Conservation (phyloP, 2,888 invertebrate species). For the Hydroisotoma schaefferi region DNA sequence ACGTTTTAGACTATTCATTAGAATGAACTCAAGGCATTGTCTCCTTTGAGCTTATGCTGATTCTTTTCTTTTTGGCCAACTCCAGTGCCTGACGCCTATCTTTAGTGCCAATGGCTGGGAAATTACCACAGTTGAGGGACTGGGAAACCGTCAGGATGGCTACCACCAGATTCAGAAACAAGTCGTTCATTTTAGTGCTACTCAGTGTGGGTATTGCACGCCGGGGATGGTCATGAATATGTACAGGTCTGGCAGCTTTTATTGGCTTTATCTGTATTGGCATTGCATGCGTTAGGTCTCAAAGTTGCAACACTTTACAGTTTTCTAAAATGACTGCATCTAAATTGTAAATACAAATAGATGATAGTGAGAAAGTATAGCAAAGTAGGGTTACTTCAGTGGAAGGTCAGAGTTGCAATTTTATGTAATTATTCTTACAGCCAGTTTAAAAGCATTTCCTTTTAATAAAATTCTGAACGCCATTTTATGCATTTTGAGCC, state of each 20-base stretch:
- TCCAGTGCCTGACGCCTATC: constrained; percentile 63
- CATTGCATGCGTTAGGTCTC: neutral
- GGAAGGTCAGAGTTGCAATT: no score
- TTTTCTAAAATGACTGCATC: no score
- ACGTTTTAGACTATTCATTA: neutral
- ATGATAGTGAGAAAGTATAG: no score
- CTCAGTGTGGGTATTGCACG: constrained; percentile 59
- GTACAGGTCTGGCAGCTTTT: constrained; percentile 53
- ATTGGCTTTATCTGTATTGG: no score
- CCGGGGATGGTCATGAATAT: constrained; percentile 70
- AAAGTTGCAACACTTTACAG: constrained; percentile 6
- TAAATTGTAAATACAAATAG: no score
- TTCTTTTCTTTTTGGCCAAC: neutral
- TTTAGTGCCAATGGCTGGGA: constrained; percentile 65
- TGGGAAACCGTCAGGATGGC: constrained; percentile 63
- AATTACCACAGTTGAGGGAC: constrained; percentile 69
- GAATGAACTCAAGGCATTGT: neutral
- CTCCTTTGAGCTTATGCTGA: neutral
- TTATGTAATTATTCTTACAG: no score
- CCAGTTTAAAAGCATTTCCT: no score
- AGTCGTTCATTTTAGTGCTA: constrained; percentile 57
- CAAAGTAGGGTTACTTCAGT: no score
- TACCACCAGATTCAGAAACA: constrained; percentile 67
- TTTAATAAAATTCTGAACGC: no score
- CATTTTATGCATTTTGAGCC: no score